A percentile compares a stretch with the other conserved stretches of the same genome.
Evolutionary conservation across 2,797 vertebrate genomes (phyloP).

Genomic region (Aplochiton taeniatus): DNA sequence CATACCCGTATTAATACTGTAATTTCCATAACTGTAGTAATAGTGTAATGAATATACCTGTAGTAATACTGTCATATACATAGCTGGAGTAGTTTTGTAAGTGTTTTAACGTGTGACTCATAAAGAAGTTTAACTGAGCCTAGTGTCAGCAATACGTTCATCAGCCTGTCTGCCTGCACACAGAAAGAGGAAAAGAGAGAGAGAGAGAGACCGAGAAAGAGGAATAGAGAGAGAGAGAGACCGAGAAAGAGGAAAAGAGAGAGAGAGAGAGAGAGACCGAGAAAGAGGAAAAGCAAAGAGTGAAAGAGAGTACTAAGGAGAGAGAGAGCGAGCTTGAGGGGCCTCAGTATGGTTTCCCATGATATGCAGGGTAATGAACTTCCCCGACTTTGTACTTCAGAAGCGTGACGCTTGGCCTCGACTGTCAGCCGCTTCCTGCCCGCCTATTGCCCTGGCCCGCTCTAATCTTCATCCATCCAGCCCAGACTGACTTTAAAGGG

Average conservation of each 20-base stretch:
- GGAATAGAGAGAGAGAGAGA: background rate
- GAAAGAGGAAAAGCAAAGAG: background rate
- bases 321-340: slow-evolving; percentile 47
- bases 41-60: too few species aligned
- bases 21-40: too few species aligned
- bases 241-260: slow-evolving; percentile 17
- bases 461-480: slow-evolving; percentile 69
- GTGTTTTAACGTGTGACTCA: too few species aligned
- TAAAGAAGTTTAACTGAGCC: too few species aligned
- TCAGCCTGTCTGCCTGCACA: too few species aligned
- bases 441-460: background rate
- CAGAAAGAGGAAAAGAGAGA: background rate
- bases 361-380: slow-evolving; percentile 71
- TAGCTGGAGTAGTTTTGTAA: too few species aligned
- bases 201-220: slow-evolving; percentile 5
- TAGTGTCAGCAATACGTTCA: background rate
- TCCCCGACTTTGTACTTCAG: slow-evolving; percentile 63
- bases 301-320: background rate
- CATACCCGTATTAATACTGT: too few species aligned
- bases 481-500: slow-evolving; percentile 58
- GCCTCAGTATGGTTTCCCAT: slow-evolving; percentile 53
- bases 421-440: slow-evolving; percentile 63
- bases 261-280: slow-evolving; percentile 22
- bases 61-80: too few species aligned
- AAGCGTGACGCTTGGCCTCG: slow-evolving; percentile 56